Evolutionary conservation across 1,140 invertebrate genomes (phyloP).

Genomic region (Samia ricini): DNA sequence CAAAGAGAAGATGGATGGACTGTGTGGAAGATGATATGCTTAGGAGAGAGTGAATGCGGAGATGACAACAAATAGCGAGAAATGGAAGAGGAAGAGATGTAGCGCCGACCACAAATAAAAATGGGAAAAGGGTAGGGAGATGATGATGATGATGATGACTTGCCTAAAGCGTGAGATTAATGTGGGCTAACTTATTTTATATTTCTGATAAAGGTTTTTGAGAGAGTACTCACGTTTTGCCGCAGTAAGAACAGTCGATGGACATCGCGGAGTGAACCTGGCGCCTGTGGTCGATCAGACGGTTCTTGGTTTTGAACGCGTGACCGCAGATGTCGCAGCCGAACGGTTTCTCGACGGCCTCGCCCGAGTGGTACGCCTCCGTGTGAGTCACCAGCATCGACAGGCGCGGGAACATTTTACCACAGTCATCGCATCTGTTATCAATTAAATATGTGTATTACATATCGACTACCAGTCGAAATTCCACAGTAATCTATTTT

Average conservation of each 20-base stretch:
- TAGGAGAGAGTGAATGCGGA: too few species aligned
- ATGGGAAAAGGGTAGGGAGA: too few species aligned
- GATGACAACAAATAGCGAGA: too few species aligned
- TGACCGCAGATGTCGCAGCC: slow-evolving; percentile 35
- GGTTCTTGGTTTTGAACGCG: slow-evolving; percentile 22
- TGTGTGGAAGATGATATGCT: too few species aligned
- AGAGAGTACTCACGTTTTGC: slow-evolving; percentile 23
- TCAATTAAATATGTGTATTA: slow-evolving; percentile 6
- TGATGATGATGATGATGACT: too few species aligned
- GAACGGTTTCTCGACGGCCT: slow-evolving; percentile 33
- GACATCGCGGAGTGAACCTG: slow-evolving; percentile 26
- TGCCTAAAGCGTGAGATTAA: too few species aligned
- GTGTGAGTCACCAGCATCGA: slow-evolving; percentile 51
- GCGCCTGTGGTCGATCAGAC: slow-evolving; percentile 38
- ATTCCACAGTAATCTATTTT: too few species aligned
- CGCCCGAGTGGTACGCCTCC: slow-evolving; percentile 32
- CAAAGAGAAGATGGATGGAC: too few species aligned
- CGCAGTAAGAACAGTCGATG: slow-evolving; percentile 29
- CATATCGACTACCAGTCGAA: too few species aligned
- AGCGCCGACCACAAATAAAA: too few species aligned
- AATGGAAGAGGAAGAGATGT: too few species aligned
- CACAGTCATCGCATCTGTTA: slow-evolving; percentile 50
- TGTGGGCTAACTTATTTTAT: too few species aligned
- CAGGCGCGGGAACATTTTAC: slow-evolving; percentile 44
- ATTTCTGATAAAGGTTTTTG: not conserved